Percentiles rank a stretch among this genome's conserved stretches.
Conservation (phyloP, 2,113 vertebrate species). For the Bucco capensis region DNA sequence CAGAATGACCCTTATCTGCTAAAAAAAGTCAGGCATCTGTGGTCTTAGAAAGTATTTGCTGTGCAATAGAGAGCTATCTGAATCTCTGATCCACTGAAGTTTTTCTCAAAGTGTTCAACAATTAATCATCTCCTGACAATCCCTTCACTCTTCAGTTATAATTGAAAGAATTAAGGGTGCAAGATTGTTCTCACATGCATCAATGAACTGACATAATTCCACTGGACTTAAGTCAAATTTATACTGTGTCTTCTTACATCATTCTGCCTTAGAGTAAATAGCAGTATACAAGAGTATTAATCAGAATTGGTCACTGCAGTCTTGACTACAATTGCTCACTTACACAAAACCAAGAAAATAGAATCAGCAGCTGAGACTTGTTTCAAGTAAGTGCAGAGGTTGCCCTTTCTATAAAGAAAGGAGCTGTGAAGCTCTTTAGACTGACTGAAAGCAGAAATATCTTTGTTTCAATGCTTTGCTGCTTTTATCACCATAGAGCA, state of each 20-base stretch:
- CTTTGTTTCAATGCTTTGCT: not conserved
- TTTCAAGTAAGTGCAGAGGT: not conserved
- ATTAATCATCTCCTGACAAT: not conserved
- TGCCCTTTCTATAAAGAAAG: not conserved
- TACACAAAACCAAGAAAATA: not conserved
- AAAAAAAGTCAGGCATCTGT: not conserved
- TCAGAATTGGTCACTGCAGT: not conserved
- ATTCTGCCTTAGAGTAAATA: not conserved
- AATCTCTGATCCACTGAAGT: not conserved
- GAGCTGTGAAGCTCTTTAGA: not conserved
- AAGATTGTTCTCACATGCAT: not conserved
- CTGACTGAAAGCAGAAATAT: constrained; percentile 18
- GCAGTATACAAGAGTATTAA: not conserved
- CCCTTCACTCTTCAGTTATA: not conserved
- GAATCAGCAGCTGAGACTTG: not conserved
- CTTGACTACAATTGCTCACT: not conserved
- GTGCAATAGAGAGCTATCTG: not conserved
- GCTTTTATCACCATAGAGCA: not conserved
- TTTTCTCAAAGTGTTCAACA: not conserved
- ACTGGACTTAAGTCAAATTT: not conserved
- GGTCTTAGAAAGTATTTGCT: not conserved
- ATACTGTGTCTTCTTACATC: not conserved
- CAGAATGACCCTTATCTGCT: not conserved
- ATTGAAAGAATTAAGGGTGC: not conserved
- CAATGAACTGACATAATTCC: not conserved